Conservation (phyloP, 2,797 vertebrate genomes). For the Champsocephalus esox region DNA sequence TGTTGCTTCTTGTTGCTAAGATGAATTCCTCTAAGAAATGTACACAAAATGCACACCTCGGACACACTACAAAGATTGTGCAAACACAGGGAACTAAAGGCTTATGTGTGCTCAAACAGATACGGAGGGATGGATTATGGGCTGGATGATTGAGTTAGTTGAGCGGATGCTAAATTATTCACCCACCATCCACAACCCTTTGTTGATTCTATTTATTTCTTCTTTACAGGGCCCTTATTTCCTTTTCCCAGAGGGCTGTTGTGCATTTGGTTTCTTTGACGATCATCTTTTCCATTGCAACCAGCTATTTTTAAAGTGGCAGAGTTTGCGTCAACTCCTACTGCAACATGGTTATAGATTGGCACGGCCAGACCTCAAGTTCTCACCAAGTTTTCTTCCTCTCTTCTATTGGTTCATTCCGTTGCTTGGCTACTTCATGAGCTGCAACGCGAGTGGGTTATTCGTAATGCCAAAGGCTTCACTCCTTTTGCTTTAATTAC, state of each 20-base stretch:
- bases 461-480: constrained; percentile 36
- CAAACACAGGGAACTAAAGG: constrained; percentile 21
- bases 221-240: constrained; percentile 46
- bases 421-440: constrained; percentile 39
- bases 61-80: constrained; percentile 27
- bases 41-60: constrained; percentile 11
- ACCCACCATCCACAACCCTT: constrained; percentile 28
- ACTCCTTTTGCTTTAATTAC: constrained; percentile 27
- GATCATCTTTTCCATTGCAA: constrained; percentile 65
- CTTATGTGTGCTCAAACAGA: constrained; percentile 36
- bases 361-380: constrained; percentile 30
- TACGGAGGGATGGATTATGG: constrained; percentile 27
- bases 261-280: constrained; percentile 48
- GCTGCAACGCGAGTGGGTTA: constrained; percentile 23
- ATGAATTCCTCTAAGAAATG: constrained; percentile 39
- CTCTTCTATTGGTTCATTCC: constrained; percentile 50
- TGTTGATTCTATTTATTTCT: constrained; percentile 31
- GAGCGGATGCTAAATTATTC: constrained; percentile 58
- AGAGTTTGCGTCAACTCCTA: constrained; percentile 31
- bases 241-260: constrained; percentile 47
- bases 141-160: constrained; percentile 47
- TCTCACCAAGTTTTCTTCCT: constrained; percentile 34
- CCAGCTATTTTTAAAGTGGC: constrained; percentile 58
- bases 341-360: constrained; percentile 49
- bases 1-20: constrained; percentile 30